Evolutionary conservation across 2,888 invertebrate genomes (phyloP).

Genomic region (Rhagonycha lutea): DNA sequence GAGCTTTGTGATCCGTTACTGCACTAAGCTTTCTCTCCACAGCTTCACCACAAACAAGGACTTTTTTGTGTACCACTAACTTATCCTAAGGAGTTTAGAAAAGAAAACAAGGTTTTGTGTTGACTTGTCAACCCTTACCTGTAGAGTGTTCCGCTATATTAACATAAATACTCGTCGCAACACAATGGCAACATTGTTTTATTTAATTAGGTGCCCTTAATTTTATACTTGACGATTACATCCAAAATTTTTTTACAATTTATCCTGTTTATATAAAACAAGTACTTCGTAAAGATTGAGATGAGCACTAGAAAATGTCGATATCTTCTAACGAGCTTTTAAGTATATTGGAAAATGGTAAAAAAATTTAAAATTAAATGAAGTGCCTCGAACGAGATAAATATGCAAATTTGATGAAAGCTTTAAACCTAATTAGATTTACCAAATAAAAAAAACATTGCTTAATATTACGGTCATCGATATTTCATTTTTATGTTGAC

Average conservation of each 20-base stretch:
- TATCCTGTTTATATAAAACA: not conserved
- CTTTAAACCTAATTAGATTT: slow-evolving; percentile 1
- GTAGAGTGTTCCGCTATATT: slow-evolving; percentile 6
- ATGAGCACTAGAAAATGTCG: not conserved
- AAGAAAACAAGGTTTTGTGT: slow-evolving; percentile 18
- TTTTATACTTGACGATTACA: not conserved
- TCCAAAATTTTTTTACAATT: not conserved
- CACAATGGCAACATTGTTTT: not conserved
- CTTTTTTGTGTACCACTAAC: slow-evolving; percentile 18
- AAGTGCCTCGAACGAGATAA: slow-evolving; percentile 11
- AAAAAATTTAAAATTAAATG: slow-evolving; percentile 10
- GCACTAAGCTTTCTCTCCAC: slow-evolving; percentile 16
- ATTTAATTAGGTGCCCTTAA: not conserved
- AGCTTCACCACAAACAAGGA: slow-evolving; percentile 18
- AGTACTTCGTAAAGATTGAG: not conserved
- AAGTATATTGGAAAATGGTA: slow-evolving; percentile 10
- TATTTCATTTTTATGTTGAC: not conserved
- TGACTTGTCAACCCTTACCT: slow-evolving; percentile 21
- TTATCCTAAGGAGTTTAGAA: slow-evolving; percentile 17
- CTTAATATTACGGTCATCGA: not conserved
- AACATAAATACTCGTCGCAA: not conserved
- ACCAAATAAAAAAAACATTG: not conserved
- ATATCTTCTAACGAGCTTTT: slow-evolving; percentile 9
- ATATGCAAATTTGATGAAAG: slow-evolving; percentile 12
- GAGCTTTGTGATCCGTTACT: slow-evolving; percentile 35